Percentiles rank a stretch among this genome's conserved stretches.
Conservation (phyloP, 1,140 invertebrate species). For the Acyrthosiphon pisum region DNA sequence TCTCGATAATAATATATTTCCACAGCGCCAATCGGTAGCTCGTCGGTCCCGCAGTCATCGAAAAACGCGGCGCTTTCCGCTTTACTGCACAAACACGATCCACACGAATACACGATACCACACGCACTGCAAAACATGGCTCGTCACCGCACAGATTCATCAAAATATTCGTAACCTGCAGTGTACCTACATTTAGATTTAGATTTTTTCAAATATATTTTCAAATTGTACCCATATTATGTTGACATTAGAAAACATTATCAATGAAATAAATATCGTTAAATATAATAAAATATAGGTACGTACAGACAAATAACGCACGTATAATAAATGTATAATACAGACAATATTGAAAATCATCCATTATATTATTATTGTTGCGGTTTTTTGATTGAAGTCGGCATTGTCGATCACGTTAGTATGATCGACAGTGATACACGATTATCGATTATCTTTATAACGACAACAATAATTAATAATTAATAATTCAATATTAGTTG, state of each 20-base stretch:
- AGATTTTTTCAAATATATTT: not conserved
- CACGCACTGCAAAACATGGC: not conserved
- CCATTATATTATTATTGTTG: not conserved
- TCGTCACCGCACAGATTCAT: not conserved
- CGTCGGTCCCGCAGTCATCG: not conserved
- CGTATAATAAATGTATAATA: not conserved
- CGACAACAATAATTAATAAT: no score
- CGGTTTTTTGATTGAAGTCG: not conserved
- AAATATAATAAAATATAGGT: not conserved
- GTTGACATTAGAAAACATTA: not conserved
- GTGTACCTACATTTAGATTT: not conserved
- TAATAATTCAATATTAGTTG: no score
- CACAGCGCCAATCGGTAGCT: not conserved
- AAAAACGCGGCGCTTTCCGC: not conserved
- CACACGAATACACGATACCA: no score
- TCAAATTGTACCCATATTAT: not conserved
- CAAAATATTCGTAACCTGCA: not conserved
- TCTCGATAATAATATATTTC: not conserved
- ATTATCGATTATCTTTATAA: not conserved
- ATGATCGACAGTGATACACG: not conserved
- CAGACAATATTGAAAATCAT: not conserved
- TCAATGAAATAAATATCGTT: not conserved
- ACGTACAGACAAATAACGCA: not conserved
- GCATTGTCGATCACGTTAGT: no score
- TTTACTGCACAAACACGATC: not conserved